phyloP scores from a whole-genome alignment of 1,140 invertebrate genomes.

The Oppia nitens region DNA sequence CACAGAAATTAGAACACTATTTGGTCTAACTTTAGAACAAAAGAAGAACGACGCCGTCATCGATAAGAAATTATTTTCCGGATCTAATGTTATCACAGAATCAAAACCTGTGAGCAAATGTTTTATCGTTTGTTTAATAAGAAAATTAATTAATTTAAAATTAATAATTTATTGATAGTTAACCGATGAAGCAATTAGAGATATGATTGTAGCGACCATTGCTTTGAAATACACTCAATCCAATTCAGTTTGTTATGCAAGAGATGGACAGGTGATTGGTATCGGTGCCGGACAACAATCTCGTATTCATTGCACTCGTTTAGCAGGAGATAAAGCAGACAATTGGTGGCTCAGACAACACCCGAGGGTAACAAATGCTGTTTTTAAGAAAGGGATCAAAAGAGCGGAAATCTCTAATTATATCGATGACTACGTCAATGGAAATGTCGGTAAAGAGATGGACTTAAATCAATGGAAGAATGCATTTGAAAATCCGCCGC shows the following conservation, averaged over 20 bases:
- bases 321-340: slow-evolving; percentile 93
- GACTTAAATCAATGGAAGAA: slow-evolving; percentile 44
- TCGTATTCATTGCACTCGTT: slow-evolving; percentile 86
- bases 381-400: slow-evolving; percentile 73
- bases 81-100: slow-evolving; percentile 58
- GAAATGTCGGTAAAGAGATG: slow-evolving; percentile 64
- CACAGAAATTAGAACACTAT: slow-evolving; percentile 70
- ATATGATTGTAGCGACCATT: slow-evolving; percentile 88
- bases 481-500: slow-evolving; percentile 55
- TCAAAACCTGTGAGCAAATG: slow-evolving; percentile 36
- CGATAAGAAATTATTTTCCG: slow-evolving; percentile 49
- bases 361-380: slow-evolving; percentile 63
- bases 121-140: slow-evolving; percentile 10
- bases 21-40: slow-evolving; percentile 80
- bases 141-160: background rate
- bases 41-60: slow-evolving; percentile 76
- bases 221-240: slow-evolving; percentile 96
- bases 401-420: slow-evolving; percentile 86
- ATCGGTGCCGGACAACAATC: slow-evolving; percentile 96
- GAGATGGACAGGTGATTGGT: slow-evolving; percentile 80
- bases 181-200: slow-evolving; percentile 54
- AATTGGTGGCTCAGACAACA: slow-evolving; percentile 96
- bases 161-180: slow-evolving; percentile 32
- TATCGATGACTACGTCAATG: slow-evolving; percentile 86
- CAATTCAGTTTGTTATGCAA: slow-evolving; percentile 85